Percentiles rank a stretch among this genome's conserved stretches.
These are phyloP conservation scores for Ptilorrhoa leucosticta DNA, from an alignment of 2,113 vertebrate species.

Conservation along the genomic window DNA sequence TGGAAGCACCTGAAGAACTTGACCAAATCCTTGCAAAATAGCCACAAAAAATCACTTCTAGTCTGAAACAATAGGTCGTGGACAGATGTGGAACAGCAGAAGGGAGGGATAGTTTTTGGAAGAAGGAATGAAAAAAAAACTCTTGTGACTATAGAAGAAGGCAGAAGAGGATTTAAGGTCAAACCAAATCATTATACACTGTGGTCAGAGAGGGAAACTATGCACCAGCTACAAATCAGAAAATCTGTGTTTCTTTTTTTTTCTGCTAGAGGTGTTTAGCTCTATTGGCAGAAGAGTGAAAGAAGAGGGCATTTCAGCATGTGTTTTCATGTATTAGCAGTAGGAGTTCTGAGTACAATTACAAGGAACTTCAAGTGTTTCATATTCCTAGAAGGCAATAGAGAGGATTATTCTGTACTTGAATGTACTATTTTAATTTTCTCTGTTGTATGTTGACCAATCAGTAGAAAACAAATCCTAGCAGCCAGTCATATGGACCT, in stretches of 20 bases:
- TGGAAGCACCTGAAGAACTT: neutral
- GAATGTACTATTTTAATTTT: neutral
- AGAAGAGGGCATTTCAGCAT: neutral
- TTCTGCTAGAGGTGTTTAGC: neutral
- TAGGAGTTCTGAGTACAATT: neutral
- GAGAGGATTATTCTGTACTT: neutral
- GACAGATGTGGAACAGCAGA: neutral
- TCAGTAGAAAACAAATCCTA: neutral
- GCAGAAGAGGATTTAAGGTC: neutral
- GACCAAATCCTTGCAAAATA: neutral
- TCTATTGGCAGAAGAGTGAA: neutral
- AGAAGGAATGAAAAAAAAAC: neutral
- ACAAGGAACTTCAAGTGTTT: neutral
- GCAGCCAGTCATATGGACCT: neutral
- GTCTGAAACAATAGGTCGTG: neutral
- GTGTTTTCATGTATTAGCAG: neutral
- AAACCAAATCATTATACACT: neutral
- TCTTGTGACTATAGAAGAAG: neutral
- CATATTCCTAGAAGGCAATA: neutral
- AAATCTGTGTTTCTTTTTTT: neutral
- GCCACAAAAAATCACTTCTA: neutral
- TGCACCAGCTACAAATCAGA: neutral
- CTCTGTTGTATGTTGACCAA: neutral
- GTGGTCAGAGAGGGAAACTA: neutral
- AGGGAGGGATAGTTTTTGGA: neutral